A percentile compares a stretch with the other conserved stretches of the same genome.
Conservation (phyloP, 2,888 invertebrate genomes). For the Andrena camellia region DNA sequence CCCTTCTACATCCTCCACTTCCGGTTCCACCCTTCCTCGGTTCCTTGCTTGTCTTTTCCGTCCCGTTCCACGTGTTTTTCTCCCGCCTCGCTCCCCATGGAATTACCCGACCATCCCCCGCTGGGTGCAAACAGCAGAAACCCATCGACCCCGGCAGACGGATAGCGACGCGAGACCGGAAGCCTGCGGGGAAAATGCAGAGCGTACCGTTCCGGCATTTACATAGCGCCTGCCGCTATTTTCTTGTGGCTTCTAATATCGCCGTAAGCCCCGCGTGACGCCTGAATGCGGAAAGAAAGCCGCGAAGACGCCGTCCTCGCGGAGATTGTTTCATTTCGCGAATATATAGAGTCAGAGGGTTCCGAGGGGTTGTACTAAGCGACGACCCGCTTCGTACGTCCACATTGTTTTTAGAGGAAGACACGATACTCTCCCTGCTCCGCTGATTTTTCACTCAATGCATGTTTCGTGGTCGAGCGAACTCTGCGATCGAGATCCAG, state of each 20-base stretch:
- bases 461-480: constrained; percentile 12
- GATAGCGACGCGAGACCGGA: neutral
- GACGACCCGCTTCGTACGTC: too few species aligned
- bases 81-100: neutral
- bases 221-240: constrained; percentile 23
- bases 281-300: neutral
- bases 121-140: constrained; percentile 30
- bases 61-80: neutral
- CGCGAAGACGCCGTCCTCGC: constrained; percentile 19
- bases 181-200: constrained; percentile 24
- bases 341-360: too few species aligned
- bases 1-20: constrained; percentile 18
- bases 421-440: neutral
- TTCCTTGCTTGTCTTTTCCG: neutral
- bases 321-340: constrained; percentile 4
- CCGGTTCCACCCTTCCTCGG: constrained; percentile 5
- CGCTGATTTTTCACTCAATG: constrained; percentile 16
- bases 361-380: too few species aligned
- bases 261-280: neutral
- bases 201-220: constrained; percentile 26
- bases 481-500: neutral
- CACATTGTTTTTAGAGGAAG: neutral
- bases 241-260: constrained; percentile 33
- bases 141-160: constrained; percentile 7
- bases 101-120: constrained; percentile 26